phyloP scores from a whole-genome alignment of 2,797 vertebrate genomes.

The Crenuchus spilurus region DNA sequence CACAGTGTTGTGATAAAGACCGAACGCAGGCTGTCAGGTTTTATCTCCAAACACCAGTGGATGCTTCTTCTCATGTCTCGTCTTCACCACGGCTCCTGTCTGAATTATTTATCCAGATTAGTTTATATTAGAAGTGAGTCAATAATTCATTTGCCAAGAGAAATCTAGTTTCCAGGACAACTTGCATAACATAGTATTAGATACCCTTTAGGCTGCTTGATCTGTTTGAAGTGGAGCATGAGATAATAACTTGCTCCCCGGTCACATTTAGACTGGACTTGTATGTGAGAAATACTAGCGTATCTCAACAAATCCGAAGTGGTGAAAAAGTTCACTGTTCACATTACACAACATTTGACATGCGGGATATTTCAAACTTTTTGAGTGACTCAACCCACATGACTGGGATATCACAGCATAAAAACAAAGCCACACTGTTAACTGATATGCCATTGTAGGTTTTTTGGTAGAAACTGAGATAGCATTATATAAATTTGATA shows the following conservation, averaged over 20 bases:
- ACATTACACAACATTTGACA: too few relatives aligned
- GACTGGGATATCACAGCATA: too few relatives aligned
- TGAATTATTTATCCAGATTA: constrained; percentile 51
- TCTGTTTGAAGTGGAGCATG: constrained; percentile 24
- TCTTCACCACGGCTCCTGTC: constrained; percentile 14
- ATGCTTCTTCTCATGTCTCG: neutral
- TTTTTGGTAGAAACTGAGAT: too few relatives aligned
- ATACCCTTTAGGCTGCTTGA: constrained; percentile 28
- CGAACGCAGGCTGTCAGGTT: constrained; percentile 54
- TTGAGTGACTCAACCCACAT: too few relatives aligned
- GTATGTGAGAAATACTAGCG: neutral
- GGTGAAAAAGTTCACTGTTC: too few relatives aligned
- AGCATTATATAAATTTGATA: too few relatives aligned
- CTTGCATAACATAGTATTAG: constrained; percentile 42
- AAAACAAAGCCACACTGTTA: too few relatives aligned
- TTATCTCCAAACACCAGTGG: constrained; percentile 46
- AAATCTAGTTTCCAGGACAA: constrained; percentile 52
- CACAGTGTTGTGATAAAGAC: constrained; percentile 60
- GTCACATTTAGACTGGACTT: neutral
- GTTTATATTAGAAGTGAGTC: constrained; percentile 42
- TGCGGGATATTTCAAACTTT: too few relatives aligned
- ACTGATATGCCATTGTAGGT: too few relatives aligned
- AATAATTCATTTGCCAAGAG: constrained; percentile 45
- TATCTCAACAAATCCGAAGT: too few relatives aligned
- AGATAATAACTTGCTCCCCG: neutral